These are phyloP conservation scores for Myiagra hebetior DNA, from an alignment of 2,113 vertebrate genomes.

Conservation along the genomic window DNA sequence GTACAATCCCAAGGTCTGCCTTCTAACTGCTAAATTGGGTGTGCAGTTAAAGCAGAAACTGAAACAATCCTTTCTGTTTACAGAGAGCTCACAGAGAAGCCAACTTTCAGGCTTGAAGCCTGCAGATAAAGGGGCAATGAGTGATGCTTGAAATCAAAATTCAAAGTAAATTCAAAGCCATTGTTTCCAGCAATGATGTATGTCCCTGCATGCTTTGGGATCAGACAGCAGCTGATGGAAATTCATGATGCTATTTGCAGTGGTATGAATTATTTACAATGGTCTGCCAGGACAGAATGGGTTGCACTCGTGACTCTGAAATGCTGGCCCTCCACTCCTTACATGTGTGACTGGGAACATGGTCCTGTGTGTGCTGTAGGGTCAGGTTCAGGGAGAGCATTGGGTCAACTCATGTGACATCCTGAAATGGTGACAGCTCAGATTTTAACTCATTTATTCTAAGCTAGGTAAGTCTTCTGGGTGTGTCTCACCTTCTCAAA, in stretches of 20 bases:
- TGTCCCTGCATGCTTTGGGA: neutral
- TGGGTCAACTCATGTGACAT: neutral
- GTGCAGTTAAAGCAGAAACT: neutral
- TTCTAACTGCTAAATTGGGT: neutral
- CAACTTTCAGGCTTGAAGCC: neutral
- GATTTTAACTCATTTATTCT: neutral
- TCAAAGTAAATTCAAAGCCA: neutral
- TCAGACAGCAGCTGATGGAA: slow-evolving; percentile 14
- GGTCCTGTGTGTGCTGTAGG: neutral
- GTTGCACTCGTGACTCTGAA: neutral
- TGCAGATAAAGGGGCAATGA: neutral
- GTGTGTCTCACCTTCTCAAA: neutral
- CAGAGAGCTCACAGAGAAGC: neutral
- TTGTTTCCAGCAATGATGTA: neutral
- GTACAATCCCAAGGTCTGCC: neutral
- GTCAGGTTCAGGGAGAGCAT: neutral
- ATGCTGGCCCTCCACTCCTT: neutral
- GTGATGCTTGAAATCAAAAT: slow-evolving; percentile 2
- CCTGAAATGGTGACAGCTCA: neutral
- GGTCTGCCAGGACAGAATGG: neutral
- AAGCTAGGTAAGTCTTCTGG: neutral
- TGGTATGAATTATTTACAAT: neutral
- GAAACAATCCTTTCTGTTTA: neutral
- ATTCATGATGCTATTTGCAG: neutral
- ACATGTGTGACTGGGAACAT: neutral